Evolutionary conservation across 2,888 invertebrate genomes (phyloP).

Genomic region (Tethea ocularis): DNA sequence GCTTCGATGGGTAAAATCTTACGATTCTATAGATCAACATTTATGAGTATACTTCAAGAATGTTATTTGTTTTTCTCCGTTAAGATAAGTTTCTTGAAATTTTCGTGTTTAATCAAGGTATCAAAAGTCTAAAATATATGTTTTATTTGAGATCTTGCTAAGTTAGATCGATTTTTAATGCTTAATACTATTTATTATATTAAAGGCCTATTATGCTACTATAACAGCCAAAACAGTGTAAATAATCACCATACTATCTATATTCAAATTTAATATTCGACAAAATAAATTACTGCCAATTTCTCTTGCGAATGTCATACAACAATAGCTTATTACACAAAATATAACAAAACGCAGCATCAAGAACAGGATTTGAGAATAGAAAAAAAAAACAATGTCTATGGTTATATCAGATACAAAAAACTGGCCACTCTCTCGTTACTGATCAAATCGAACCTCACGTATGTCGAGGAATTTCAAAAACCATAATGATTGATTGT

Average conservation of each 20-base stretch:
- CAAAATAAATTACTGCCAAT: constrained; percentile 10
- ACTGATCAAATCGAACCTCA: constrained; percentile 70
- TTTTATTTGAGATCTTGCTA: too few species aligned
- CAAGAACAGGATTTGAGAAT: constrained; percentile 38
- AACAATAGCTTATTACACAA: constrained; percentile 27
- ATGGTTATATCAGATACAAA: constrained; percentile 10
- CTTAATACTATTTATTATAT: too few species aligned
- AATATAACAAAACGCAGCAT: constrained; percentile 32
- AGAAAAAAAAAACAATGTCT: constrained; percentile 32
- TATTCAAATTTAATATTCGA: constrained; percentile 31
- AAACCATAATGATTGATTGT: constrained; percentile 82
- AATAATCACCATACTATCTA: constrained; percentile 28
- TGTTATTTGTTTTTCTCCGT: constrained; percentile 36
- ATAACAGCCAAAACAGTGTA: background rate
- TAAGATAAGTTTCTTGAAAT: background rate
- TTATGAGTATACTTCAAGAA: constrained; percentile 34
- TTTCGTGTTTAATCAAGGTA: background rate
- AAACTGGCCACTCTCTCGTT: constrained; percentile 55
- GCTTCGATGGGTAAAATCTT: constrained; percentile 50
- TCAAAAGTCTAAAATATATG: too few species aligned
- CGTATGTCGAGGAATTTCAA: constrained; percentile 74
- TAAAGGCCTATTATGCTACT: background rate
- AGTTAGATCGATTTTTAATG: too few species aligned
- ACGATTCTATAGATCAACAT: constrained; percentile 46
- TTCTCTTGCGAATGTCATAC: constrained; percentile 6